These are phyloP conservation scores for Lasioglossum albipes DNA, from an alignment of 1,140 invertebrate genomes.

Conservation along the genomic window DNA sequence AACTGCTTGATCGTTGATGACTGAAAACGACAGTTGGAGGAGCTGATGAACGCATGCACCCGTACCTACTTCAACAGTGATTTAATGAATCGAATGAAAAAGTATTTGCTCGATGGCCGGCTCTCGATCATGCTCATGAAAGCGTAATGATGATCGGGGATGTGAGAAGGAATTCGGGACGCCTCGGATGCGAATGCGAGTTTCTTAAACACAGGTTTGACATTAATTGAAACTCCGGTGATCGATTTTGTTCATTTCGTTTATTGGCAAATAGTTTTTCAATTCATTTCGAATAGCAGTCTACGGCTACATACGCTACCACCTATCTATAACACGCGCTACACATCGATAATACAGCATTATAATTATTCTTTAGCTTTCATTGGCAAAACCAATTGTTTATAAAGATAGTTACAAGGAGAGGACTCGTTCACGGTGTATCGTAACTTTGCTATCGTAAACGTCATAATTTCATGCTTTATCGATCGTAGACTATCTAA, in stretches of 20 bases:
- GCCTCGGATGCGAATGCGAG: background rate
- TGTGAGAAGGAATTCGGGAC: background rate
- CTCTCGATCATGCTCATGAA: background rate
- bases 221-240: background rate
- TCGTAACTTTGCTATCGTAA: too few relatives aligned
- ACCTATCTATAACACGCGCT: background rate
- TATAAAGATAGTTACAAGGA: too few relatives aligned
- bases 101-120: background rate
- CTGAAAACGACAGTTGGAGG: background rate
- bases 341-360: too few relatives aligned
- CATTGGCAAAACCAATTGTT: too few relatives aligned
- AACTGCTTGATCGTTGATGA: background rate
- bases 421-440: too few relatives aligned
- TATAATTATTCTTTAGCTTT: too few relatives aligned
- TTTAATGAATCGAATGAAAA: background rate
- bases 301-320: constrained; percentile 2
- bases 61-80: background rate
- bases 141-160: background rate
- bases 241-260: background rate
- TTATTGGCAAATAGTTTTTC: constrained; percentile 37
- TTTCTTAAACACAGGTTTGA: background rate
- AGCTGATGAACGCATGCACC: background rate
- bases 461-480: too few relatives aligned
- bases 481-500: background rate
- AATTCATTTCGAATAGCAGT: background rate